These are phyloP conservation scores for Proctacanthus coquilletti DNA, from an alignment of 1,140 invertebrate species.

Conservation along the genomic window DNA sequence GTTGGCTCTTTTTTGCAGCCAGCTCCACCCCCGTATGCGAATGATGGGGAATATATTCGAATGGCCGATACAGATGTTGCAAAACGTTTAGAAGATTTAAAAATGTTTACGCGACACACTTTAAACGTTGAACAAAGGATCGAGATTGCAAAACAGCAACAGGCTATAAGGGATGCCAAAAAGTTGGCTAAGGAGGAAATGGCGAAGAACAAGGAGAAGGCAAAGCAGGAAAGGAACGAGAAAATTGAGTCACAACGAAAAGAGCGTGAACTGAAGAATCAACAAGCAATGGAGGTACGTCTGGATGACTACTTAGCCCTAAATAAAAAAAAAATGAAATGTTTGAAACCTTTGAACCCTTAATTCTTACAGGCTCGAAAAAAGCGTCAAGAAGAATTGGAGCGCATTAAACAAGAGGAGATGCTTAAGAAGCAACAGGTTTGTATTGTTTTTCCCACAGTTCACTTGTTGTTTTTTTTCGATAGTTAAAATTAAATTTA, in stretches of 20 bases:
- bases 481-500: too few species aligned
- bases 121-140: slow-evolving; percentile 49
- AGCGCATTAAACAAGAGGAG: slow-evolving; percentile 69
- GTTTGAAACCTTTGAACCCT: not conserved
- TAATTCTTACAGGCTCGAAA: slow-evolving; percentile 51
- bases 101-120: slow-evolving; percentile 32
- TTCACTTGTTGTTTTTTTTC: slow-evolving; percentile 21
- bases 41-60: slow-evolving; percentile 38
- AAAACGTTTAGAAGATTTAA: slow-evolving; percentile 31
- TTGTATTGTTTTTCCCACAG: slow-evolving; percentile 6
- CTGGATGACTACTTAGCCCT: not conserved
- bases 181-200: slow-evolving; percentile 37
- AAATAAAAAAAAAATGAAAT: not conserved
- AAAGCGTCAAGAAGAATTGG: slow-evolving; percentile 69
- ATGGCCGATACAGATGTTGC: slow-evolving; percentile 45
- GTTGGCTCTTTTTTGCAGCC: slow-evolving; percentile 79
- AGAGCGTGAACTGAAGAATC: slow-evolving; percentile 57
- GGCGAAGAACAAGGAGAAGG: slow-evolving; percentile 32
- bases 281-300: slow-evolving; percentile 49
- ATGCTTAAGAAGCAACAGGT: slow-evolving; percentile 74
- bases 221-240: slow-evolving; percentile 50
- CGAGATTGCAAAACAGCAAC: slow-evolving; percentile 45
- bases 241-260: slow-evolving; percentile 56
- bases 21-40: slow-evolving; percentile 35
- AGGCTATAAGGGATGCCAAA: slow-evolving; percentile 42